Conservation (phyloP, 1,140 invertebrate species). For the Paramacrobiotus metropolitanus region DNA sequence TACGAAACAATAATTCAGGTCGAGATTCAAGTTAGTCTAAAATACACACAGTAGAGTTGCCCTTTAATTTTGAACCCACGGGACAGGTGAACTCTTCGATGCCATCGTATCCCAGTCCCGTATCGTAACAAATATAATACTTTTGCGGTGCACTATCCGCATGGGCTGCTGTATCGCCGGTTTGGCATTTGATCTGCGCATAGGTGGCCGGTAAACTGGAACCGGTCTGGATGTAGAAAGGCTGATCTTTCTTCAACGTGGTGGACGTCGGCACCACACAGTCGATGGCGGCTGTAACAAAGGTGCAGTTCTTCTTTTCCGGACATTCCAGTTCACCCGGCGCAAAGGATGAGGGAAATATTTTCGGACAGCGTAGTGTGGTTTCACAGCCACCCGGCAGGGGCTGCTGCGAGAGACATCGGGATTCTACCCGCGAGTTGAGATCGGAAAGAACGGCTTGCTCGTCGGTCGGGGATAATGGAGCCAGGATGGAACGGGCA, state of each 20-base stretch:
- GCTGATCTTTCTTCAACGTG: background rate
- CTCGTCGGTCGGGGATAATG: background rate
- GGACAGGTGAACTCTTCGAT: background rate
- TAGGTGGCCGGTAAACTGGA: background rate
- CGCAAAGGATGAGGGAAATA: background rate
- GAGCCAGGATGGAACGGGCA: background rate
- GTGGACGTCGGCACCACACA: background rate
- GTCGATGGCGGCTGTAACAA: background rate
- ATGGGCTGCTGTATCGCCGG: background rate
- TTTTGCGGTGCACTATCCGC: background rate
- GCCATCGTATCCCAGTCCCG: background rate
- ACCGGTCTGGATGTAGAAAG: background rate
- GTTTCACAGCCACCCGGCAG: background rate
- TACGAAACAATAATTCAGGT: no score
- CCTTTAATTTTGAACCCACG: background rate
- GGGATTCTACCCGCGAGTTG: background rate
- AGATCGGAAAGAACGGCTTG: background rate
- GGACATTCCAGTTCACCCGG: background rate
- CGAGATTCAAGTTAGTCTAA: background rate
- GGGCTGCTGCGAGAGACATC: background rate
- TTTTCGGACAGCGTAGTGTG: background rate
- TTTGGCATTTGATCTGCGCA: background rate
- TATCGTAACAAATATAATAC: background rate
- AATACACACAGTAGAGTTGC: background rate
- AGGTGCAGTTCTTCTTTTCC: background rate